phyloP scores from a whole-genome alignment of 1,140 invertebrate species.

The Drosophila nasuta region DNA sequence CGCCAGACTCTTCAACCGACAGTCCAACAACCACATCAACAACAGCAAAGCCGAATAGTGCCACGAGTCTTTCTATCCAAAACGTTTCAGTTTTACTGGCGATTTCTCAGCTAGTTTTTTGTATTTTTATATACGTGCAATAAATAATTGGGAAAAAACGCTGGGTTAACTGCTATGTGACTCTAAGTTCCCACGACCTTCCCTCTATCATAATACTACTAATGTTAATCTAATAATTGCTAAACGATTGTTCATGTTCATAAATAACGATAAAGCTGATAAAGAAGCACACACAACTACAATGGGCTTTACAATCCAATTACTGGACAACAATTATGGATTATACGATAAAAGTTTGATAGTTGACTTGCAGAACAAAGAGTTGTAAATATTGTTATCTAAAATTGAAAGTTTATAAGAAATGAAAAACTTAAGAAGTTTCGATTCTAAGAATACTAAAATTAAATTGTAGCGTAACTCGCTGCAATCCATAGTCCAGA shows the following conservation, averaged over 20 bases:
- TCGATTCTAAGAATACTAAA: not conserved
- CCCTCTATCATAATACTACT: slow-evolving; percentile 18
- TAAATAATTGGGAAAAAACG: slow-evolving; percentile 50
- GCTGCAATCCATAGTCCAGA: slow-evolving; percentile 5
- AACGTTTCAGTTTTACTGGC: slow-evolving; percentile 46
- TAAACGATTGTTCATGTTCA: slow-evolving; percentile 35
- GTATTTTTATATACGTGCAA: slow-evolving; percentile 39
- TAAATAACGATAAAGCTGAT: slow-evolving; percentile 35
- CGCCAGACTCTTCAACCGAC: not conserved
- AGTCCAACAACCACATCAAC: slow-evolving; percentile 37
- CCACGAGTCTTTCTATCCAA: slow-evolving; percentile 24
- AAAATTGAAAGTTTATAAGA: not conserved
- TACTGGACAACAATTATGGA: not conserved
- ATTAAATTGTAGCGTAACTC: not conserved
- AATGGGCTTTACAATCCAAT: not conserved
- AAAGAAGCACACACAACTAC: not conserved
- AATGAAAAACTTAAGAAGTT: not conserved
- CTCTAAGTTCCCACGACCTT: slow-evolving; percentile 57
- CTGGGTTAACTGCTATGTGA: slow-evolving; percentile 16
- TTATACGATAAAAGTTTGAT: not conserved
- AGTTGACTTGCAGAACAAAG: not conserved
- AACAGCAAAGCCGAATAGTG: slow-evolving; percentile 51
- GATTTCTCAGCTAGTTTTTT: slow-evolving; percentile 45
- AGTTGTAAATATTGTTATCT: not conserved
- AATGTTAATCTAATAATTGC: slow-evolving; percentile 57